Conservation (phyloP, 2,888 invertebrate species). For the Gnatocerus cornutus region DNA sequence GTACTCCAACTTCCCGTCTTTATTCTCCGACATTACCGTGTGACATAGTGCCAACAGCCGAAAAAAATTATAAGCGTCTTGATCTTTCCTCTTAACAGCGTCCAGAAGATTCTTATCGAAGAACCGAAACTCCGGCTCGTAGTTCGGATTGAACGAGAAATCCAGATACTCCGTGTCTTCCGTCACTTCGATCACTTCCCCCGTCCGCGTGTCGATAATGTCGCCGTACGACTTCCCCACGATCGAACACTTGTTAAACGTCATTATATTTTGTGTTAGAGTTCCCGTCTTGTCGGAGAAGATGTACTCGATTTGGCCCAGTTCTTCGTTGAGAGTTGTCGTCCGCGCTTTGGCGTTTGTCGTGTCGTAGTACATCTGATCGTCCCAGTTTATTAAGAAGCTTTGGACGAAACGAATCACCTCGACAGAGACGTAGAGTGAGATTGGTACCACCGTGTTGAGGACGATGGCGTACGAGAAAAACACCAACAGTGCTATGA, state of each 20-base stretch:
- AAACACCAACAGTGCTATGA: constrained; percentile 97
- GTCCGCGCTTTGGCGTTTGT: constrained; percentile 96
- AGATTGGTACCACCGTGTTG: constrained; percentile 99
- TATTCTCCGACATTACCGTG: constrained; percentile 98
- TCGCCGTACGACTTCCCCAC: constrained; percentile 95
- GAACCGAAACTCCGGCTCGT: constrained; percentile 94
- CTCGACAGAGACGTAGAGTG: constrained; percentile 96
- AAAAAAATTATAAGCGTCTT: constrained; percentile 90
- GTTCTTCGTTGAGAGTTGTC: constrained; percentile 98
- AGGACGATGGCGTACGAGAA: constrained; percentile 99
- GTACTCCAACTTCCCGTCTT: constrained; percentile 86
- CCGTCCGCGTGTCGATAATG: constrained; percentile 88
- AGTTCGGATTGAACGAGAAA: constrained; percentile 95
- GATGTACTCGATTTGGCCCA: constrained; percentile 98
- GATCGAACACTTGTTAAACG: constrained; percentile 99
- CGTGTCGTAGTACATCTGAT: constrained; percentile 96
- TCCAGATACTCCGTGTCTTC: constrained; percentile 89
- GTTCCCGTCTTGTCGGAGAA: constrained; percentile 99
- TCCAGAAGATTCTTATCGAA: constrained; percentile 91
- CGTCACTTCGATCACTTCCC: constrained; percentile 88
- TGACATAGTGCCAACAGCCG: constrained; percentile 93
- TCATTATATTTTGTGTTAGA: constrained; percentile 99
- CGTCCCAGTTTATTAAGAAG: constrained; percentile 99
- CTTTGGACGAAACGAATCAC: constrained; percentile 99
- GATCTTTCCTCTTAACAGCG: constrained; percentile 84